A percentile compares a stretch with the other conserved stretches of the same genome.
These are phyloP conservation scores for Cheilosia pagana DNA, from an alignment of 2,888 invertebrate species.

Conservation along the genomic window DNA sequence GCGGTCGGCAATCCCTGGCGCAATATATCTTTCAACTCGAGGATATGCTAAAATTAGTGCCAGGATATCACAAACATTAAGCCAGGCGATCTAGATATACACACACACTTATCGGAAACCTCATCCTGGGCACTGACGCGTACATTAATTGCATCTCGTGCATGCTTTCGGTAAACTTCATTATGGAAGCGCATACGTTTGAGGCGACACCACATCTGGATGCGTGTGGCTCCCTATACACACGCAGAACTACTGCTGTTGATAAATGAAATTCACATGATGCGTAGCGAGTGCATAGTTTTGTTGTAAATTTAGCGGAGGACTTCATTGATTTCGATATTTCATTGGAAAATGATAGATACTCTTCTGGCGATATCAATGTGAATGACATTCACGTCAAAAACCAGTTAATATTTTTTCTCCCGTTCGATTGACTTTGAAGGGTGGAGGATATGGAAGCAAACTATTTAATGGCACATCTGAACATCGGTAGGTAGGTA, in stretches of 20 bases:
- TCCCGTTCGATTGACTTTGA: too few species aligned
- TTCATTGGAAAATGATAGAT: not conserved
- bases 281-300: not conserved
- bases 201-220: constrained; percentile 20
- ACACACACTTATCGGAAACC: constrained; percentile 11
- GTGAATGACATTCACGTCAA: too few species aligned
- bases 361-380: too few species aligned
- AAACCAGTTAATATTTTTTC: too few species aligned
- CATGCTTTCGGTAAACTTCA: constrained; percentile 57
- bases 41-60: constrained; percentile 58
- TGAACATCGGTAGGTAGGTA: too few species aligned
- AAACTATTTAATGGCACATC: too few species aligned
- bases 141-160: constrained; percentile 53
- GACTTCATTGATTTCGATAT: constrained; percentile 21
- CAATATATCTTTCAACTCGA: constrained; percentile 48
- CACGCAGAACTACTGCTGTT: constrained; percentile 2
- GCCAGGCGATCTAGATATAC: not conserved
- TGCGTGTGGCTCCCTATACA: not conserved
- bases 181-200: constrained; percentile 45
- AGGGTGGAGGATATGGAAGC: too few species aligned
- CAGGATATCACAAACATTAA: constrained; percentile 47
- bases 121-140: constrained; percentile 34
- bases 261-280: constrained; percentile 30
- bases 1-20: not conserved
- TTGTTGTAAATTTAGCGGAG: constrained; percentile 11